Evolutionary conservation across 2,888 invertebrate genomes (phyloP), one percentile per base, ranked within the genome.

Genomic region (Callimorpha dominula): DNA sequence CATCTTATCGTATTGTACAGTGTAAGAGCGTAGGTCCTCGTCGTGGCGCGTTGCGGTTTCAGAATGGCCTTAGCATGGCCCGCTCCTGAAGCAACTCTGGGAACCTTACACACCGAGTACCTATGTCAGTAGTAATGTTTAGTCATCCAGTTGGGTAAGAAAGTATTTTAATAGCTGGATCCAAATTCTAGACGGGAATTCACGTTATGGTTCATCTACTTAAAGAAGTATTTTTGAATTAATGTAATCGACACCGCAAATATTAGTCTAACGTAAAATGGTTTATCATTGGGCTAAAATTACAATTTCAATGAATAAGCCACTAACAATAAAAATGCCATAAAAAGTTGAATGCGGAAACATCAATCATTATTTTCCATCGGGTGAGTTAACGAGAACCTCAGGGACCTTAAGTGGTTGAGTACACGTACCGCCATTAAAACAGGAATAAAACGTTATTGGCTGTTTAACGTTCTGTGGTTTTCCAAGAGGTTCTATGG

Each of bases 381-480:
- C 43, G 43, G 11, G 42, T 43, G n/a, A 15, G 20, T 54, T 57
- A 57, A 20, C 54, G 43, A 57, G 67, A 43, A 57, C n/a, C 54
- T 54, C 42, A 14, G 43, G 20, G 8, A 0, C 20, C 68, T 20
- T 11, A 20, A 60, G 43, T 31, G 46, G 57, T 31, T 6, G 46
- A 54, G 67, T 57, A 54, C 57, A 20, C 20, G 40, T 1, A 46
- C n/a, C 62, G 69, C 40, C 50, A 43, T 64, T 63, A 64, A 63
- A 63, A 62, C 31, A 62, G 31, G 15, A 64, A 70, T 52, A 52
- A 64, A 70, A 40, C 20, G 52, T 52, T 17, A 70, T 60, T 63
- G 43, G 15, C 49, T 42, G 6, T 17, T 62, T 62, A 49, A 50
- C 62, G 46, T 46, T 46, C 67, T 17, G n/a, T 46, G 31, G 62